A percentile compares a stretch with the other conserved stretches of the same genome.
Evolutionary conservation across 2,888 invertebrate species (phyloP).

Genomic region (Phaedon cochleariae): DNA sequence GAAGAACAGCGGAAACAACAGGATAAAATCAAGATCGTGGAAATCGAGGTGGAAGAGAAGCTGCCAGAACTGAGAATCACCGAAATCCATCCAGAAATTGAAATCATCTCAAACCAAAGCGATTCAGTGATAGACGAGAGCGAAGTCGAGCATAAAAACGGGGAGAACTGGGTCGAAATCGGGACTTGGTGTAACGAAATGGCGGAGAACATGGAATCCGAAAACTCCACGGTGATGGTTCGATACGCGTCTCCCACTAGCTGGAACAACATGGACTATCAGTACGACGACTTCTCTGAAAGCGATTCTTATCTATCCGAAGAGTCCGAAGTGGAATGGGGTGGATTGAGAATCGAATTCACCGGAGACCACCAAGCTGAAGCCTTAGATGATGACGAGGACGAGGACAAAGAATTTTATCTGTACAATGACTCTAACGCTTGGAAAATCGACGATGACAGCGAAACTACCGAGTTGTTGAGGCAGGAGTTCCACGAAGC

Average conservation of each 20-base stretch:
- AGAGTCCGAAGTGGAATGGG: constrained; percentile 57
- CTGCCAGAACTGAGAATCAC: constrained; percentile 40
- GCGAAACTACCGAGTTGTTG: constrained; percentile 60
- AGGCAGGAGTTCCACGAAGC: constrained; percentile 63
- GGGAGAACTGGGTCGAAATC: constrained; percentile 79
- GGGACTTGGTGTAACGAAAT: constrained; percentile 94
- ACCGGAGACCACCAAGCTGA: constrained; percentile 87
- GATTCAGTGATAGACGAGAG: constrained; percentile 33
- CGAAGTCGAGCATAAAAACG: constrained; percentile 58
- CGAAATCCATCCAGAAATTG: constrained; percentile 48
- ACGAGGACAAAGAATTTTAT: constrained; percentile 55
- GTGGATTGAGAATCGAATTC: constrained; percentile 80
- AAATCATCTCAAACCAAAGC: constrained; percentile 45
- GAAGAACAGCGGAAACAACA: constrained; percentile 51
- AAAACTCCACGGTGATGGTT: constrained; percentile 61
- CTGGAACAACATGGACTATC: constrained; percentile 55
- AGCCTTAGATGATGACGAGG: constrained; percentile 71
- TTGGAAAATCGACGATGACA: constrained; percentile 56
- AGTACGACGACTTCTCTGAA: constrained; percentile 64
- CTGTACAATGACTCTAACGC: constrained; percentile 53
- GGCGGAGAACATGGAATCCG: constrained; percentile 68
- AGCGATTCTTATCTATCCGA: constrained; percentile 61
- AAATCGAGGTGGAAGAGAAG: constrained; percentile 40
- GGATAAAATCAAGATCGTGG: constrained; percentile 40
- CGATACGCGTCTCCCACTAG: constrained; percentile 68